These are phyloP conservation scores for Augochlora pura DNA, from an alignment of 1,140 invertebrate genomes.

Conservation along the genomic window DNA sequence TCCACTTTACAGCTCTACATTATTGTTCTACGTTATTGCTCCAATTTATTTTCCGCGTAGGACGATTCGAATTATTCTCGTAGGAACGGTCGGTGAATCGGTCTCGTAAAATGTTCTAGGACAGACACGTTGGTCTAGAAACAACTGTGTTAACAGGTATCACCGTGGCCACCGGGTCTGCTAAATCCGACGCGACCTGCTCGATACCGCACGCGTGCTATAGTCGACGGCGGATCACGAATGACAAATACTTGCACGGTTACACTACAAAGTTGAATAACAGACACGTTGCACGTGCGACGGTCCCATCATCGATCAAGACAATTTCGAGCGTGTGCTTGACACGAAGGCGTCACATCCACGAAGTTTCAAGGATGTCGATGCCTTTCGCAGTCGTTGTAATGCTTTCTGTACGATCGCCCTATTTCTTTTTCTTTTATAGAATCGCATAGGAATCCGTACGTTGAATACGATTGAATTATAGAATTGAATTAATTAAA, in stretches of 20 bases:
- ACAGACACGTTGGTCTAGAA: neutral
- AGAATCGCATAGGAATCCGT: neutral
- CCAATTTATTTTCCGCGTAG: too few species aligned
- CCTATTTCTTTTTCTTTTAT: too few species aligned
- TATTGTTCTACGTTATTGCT: too few species aligned
- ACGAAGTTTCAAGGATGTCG: conserved; percentile 37
- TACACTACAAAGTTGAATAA: neutral
- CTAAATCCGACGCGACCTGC: neutral
- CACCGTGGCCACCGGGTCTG: neutral
- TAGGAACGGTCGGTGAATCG: too few species aligned
- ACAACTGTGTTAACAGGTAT: neutral
- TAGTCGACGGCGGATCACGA: neutral
- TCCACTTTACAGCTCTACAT: too few species aligned
- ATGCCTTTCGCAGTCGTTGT: neutral
- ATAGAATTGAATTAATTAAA: too few species aligned
- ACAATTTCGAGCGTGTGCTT: neutral
- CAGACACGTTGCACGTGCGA: neutral
- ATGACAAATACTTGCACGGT: conserved; percentile 7
- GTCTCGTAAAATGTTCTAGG: too few species aligned
- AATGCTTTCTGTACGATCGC: neutral
- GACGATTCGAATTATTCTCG: too few species aligned
- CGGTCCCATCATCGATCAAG: conserved; percentile 28
- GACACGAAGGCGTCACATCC: neutral
- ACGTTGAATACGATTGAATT: too few species aligned
- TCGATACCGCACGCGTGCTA: neutral